Evolutionary conservation across 2,888 invertebrate genomes (phyloP).

Genomic region (Polydrusus pterygomalis): DNA sequence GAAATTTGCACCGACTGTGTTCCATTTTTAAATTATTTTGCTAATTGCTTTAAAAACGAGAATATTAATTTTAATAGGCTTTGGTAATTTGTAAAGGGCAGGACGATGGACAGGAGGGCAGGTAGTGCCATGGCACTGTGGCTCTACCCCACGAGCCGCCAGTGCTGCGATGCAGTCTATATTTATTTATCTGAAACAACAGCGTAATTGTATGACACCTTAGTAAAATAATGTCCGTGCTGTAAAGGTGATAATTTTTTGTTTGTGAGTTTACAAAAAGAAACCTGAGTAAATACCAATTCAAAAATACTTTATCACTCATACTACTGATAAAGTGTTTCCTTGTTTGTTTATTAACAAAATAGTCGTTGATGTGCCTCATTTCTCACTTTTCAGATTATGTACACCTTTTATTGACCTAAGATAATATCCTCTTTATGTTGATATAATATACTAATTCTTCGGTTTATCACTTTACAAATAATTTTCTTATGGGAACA

Average conservation of each 20-base stretch:
- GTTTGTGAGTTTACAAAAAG: conserved; percentile 53
- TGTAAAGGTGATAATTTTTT: conserved; percentile 49
- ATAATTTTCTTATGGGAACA: conserved; percentile 59
- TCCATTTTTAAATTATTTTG: no score
- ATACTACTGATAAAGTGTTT: conserved; percentile 65
- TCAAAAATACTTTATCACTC: conserved; percentile 63
- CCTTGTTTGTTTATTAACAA: conserved; percentile 64
- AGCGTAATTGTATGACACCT: conserved; percentile 22
- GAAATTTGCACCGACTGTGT: no score
- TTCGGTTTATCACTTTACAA: conserved; percentile 65
- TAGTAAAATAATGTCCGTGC: conserved; percentile 46
- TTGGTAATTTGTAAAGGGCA: no score
- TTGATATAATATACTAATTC: conserved; percentile 64
- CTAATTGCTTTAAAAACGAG: no score
- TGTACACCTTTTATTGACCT: conserved; percentile 63
- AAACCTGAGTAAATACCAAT: conserved; percentile 64
- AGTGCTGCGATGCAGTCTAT: neutral
- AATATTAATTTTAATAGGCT: no score
- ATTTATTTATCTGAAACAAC: conserved; percentile 11
- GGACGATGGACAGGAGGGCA: no score
- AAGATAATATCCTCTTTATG: conserved; percentile 65
- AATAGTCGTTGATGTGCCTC: conserved; percentile 62
- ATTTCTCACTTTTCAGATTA: conserved; percentile 56
- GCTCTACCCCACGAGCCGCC: no score
- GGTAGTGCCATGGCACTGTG: no score